Percentiles rank a stretch among this genome's conserved stretches.
phyloP scores from a whole-genome alignment of 1,140 invertebrate species.

The Orchestia grillus region DNA sequence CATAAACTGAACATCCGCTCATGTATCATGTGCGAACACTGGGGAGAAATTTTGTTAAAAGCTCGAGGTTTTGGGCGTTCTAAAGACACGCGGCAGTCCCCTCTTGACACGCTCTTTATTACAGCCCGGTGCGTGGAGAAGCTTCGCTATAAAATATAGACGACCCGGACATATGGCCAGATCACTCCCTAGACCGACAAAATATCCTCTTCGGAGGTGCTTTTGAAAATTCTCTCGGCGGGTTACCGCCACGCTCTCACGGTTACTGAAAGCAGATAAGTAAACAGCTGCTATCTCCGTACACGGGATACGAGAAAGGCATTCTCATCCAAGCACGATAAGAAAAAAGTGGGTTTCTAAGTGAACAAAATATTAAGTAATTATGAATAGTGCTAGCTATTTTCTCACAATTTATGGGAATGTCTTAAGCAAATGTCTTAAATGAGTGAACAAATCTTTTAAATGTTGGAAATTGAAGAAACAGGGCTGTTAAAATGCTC shows the following conservation, averaged over 20 bases:
- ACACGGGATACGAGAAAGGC: background rate
- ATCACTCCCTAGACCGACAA: constrained; percentile 42
- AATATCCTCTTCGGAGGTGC: constrained; percentile 30
- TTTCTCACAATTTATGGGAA: background rate
- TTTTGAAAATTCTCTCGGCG: constrained; percentile 28
- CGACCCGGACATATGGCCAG: constrained; percentile 40
- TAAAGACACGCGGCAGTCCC: constrained; percentile 35
- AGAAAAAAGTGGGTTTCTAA: background rate
- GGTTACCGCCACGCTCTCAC: constrained; percentile 14
- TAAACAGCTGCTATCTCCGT: constrained; percentile 5
- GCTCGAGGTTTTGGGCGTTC: constrained; percentile 7
- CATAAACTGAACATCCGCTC: background rate
- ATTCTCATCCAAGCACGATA: background rate
- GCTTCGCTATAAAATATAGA: constrained; percentile 39
- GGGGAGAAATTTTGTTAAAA: background rate
- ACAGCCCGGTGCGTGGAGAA: constrained; percentile 1
- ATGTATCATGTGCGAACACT: background rate
- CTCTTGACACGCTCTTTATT: constrained; percentile 44
- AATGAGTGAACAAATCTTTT: too few relatives aligned
- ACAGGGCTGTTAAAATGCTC: background rate
- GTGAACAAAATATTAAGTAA: background rate
- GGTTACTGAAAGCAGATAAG: background rate
- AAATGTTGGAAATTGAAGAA: too few relatives aligned
- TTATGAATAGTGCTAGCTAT: background rate
- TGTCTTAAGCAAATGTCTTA: too few relatives aligned